phyloP scores from a whole-genome alignment of 2,113 vertebrate species.

The Dicentrarchus labrax region DNA sequence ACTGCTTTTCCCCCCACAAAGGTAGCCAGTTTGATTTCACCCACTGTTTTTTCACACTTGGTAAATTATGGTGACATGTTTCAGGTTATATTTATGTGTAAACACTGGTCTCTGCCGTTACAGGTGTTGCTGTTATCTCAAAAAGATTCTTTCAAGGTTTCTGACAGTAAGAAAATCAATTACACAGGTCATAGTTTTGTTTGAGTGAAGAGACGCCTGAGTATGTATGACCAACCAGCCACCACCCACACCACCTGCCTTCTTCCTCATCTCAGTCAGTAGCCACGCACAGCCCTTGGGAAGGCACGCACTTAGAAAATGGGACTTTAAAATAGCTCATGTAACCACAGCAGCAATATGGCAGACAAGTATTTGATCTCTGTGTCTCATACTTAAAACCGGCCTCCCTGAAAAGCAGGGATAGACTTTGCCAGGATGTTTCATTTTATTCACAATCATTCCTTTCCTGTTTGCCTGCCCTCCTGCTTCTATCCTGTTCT shows the following conservation, averaged over 20 bases:
- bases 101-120: too few relatives aligned
- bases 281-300: slow-evolving; percentile 27
- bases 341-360: slow-evolving; percentile 25
- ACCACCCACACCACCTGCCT: background rate
- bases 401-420: slow-evolving; percentile 9
- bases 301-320: slow-evolving; percentile 18
- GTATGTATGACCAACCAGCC: background rate
- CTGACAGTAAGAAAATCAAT: slow-evolving; percentile 46
- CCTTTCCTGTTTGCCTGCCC: slow-evolving; percentile 40
- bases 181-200: slow-evolving; percentile 43
- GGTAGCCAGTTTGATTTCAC: too few relatives aligned
- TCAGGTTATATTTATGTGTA: too few relatives aligned
- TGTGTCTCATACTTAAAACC: background rate
- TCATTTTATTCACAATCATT: slow-evolving; percentile 5
- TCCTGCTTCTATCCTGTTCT: background rate
- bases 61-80: too few relatives aligned
- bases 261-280: slow-evolving; percentile 42
- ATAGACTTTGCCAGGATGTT: slow-evolving; percentile 25
- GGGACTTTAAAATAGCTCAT: slow-evolving; percentile 59
- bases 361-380: slow-evolving; percentile 27
- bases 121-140: background rate
- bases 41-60: too few relatives aligned
- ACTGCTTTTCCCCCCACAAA: background rate
- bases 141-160: slow-evolving; percentile 23
- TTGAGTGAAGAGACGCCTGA: slow-evolving; percentile 16